Evolutionary conservation across 2,797 vertebrate species (phyloP), one percentile per base, ranked within the genome.

Genomic region (Uromys caudimaculatus): DNA sequence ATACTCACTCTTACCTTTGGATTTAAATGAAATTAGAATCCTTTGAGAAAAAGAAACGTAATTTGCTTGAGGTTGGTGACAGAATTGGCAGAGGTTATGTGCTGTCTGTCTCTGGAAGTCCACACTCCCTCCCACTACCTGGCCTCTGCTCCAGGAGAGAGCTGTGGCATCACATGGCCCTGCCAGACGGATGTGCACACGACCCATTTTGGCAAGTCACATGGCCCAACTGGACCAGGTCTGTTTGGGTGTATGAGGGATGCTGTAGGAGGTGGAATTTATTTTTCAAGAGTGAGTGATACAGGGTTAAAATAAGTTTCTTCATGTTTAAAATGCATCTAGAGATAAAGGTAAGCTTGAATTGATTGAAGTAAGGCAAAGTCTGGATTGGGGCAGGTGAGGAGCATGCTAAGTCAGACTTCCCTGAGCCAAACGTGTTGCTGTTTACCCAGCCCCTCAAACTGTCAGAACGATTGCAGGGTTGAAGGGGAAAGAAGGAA

Each of bases 321-420:
- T 92, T 97, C 56, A 64, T 96, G 24, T 91, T 96, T 96, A 52
- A 83, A 95, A 89, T 12, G 83, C 95, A 83, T 85, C 67, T 96
- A 19, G 44, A 32, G 94, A 89, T 93, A 97, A 92, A 97, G 47
- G 77, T 92, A 90, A 58, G 32, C 64, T 89, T 91, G 52, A 92
- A 76, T 69, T 92, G 83, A 97, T 83, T 92, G 88, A 96, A 94
- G 56, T 60, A 90, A 62, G 84, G 62, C 90, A 89, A 87, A 89
- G 79, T 96, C 32, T 97, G 32, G 32, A 76, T 85, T 95, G 94
- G 47, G 11, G 29, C 44, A 24, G 44, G 32, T 67, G 29, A 47
- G 21, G 50, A 4, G 44, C 84, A 50, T 93, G 78, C 86, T 95
- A 78, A 89, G 92, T 81, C 92, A 83, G 75, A 85, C 60, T 92